Evolutionary conservation across 2,113 vertebrate genomes (phyloP).

Genomic region (Tachuris rubrigastra): DNA sequence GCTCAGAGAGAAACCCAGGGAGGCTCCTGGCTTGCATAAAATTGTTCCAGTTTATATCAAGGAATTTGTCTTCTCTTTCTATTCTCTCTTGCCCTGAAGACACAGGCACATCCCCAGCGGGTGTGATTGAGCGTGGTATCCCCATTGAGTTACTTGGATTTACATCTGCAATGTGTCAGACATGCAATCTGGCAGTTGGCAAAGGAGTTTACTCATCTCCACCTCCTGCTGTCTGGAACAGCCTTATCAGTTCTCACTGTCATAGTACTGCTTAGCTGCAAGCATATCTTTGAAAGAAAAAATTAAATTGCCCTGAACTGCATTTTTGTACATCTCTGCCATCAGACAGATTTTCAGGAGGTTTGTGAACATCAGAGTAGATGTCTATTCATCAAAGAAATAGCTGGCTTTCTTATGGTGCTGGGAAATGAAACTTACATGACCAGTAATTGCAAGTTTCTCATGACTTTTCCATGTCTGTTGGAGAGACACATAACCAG

Average conservation of each 20-base stretch:
- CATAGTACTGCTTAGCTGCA: neutral
- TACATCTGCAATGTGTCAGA: constrained; percentile 58
- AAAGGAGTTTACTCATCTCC: constrained; percentile 29
- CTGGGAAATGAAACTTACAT: neutral
- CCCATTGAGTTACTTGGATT: constrained; percentile 24
- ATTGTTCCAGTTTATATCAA: neutral
- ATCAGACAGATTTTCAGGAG: constrained; percentile 1
- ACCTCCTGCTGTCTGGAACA: constrained; percentile 43
- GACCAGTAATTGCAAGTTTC: neutral
- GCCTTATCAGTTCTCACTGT: constrained; percentile 34
- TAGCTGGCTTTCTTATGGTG: neutral
- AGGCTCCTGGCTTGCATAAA: neutral
- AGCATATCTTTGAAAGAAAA: constrained; percentile 14
- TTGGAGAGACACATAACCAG: neutral
- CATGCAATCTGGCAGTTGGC: constrained; percentile 37
- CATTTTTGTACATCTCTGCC: neutral
- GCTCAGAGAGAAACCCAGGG: neutral
- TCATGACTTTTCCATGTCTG: neutral
- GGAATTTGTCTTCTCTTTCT: neutral
- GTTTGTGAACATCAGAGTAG: neutral
- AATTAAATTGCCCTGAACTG: constrained; percentile 10
- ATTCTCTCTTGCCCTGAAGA: neutral
- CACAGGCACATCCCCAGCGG: neutral
- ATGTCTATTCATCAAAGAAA: neutral
- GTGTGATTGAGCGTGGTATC: neutral